Base-by-base conservation (phyloP, 2,797 vertebrate species). In the Megaceryle alcyon region DNA sequence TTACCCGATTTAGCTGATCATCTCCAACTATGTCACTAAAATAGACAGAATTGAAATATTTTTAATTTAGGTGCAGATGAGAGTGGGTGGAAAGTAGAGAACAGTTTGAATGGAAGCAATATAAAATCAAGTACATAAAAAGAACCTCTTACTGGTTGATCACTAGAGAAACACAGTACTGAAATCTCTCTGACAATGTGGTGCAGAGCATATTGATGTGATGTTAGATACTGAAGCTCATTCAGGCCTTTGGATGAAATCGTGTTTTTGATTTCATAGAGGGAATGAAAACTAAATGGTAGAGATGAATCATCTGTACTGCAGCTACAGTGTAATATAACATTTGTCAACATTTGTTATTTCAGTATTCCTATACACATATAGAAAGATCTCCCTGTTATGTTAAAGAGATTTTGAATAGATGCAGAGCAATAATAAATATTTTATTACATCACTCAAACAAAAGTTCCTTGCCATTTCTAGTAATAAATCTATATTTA, bases 11-110 rank as follows among this genome's bases (percentile, higher is more conserved):
- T 86, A 91, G 61, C 39, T 78, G 31, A 19, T 65, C 37, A 69
- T 35, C 35, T 90, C 35, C 25, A 93, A 95, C 86, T 83, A 91
- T 13, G 8, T 29, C 46, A 35, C 41, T 88, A 57, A 91, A 92
- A 95, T 57, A 88, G 29, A 35, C 16, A 83, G 19, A 69, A 91
- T 10, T 68, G 8, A 54, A 78, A 61, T 78, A 95, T 86, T 92
- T 95, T 95, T 90, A 91, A 75, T 68, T 80, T 61, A 59, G 37
- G 33, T 95, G 37, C 31, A 15, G 31, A 78, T 75, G 82, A 65
- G 13, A 90, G 69, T 75, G 39, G 89, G 79, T 68, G 48, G 48
- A 69, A 88, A 76, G 39, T 16, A 88, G 31, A 64, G 31, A 68
- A 44, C 29, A 33, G 35, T 28, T 85, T 41, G 48, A 35, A 81